Evolutionary conservation across 2,888 invertebrate genomes (phyloP), one percentile per base, ranked within the genome.

Genomic region (Acrobasis suavella): DNA sequence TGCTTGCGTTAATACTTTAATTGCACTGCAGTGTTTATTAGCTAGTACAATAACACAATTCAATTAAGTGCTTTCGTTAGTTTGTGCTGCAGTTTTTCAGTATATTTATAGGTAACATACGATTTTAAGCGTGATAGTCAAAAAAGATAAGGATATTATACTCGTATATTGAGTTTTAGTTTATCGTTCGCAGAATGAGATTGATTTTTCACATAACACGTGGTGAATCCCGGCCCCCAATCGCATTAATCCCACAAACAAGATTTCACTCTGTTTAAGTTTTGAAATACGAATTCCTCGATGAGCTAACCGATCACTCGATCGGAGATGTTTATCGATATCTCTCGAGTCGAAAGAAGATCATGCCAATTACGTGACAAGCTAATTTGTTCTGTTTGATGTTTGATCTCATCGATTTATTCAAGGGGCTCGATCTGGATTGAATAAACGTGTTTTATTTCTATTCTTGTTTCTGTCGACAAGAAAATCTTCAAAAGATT

Each of bases 381-480:
- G 62, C 64, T 65, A 67, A 69, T 70, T 67, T 62, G 58, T 65
- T 65, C 59, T 59, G 65, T 69, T 69, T 70, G 70, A 72, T 59
- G 65, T 69, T 69, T 70, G 70, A 72, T 69, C 69, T 66, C 62
- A 37, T 62, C 50, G 61, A 60, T 62, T 62, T 38, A 50, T 59
- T 54, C 16, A 42, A 46, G 42, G 56, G 56, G 6, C 14, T 52
- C 3, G 32, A 7, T 32, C 56, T 56, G 39, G 12, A 39, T 56
- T 56, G 8, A 39, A 16, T 16, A 12, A 39, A 16, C 14, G 39
- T 14, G 10, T 42, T 39, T 56, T 51, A 8, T 52, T 12, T 12
- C 3, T 12, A 46, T 46, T 46, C 7, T 22, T 14, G 14, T 46
- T 14, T 10, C n/a, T 14, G 46, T 42, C 12, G 14, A 32, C 0